phyloP scores from a whole-genome alignment of 2,113 vertebrate genomes.

The Hemichromis elongatus region DNA sequence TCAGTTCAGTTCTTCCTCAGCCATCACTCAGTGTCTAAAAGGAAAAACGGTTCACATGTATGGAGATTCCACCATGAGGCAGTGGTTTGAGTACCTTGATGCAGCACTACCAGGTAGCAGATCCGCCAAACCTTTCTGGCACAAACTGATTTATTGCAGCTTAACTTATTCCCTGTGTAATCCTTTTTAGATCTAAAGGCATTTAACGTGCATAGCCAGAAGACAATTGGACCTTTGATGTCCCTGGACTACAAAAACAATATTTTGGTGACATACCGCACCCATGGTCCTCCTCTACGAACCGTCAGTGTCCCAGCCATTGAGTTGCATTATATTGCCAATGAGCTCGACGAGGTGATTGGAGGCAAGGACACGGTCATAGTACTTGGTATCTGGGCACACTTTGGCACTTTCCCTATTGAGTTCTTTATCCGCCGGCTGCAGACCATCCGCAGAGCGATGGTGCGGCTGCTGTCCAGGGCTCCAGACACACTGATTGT shows the following conservation, averaged over 20 bases:
- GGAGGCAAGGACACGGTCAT: background rate
- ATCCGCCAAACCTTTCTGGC: background rate
- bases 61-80: background rate
- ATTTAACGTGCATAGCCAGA: background rate
- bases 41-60: background rate
- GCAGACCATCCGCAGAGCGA: background rate
- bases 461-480: background rate
- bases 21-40: background rate
- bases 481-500: background rate
- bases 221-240: background rate
- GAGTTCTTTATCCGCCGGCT: background rate
- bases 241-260: background rate
- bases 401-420: background rate
- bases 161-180: background rate
- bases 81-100: background rate
- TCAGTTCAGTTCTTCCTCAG: background rate
- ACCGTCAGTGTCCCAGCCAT: background rate
- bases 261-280: background rate
- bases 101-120: background rate
- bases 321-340: background rate
- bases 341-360: background rate
- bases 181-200: background rate
- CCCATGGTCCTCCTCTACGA: background rate
- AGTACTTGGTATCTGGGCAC: background rate
- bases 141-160: background rate